These are phyloP conservation scores for Sarcophaga rosellei DNA, from an alignment of 2,888 invertebrate species.

Conservation along the genomic window DNA sequence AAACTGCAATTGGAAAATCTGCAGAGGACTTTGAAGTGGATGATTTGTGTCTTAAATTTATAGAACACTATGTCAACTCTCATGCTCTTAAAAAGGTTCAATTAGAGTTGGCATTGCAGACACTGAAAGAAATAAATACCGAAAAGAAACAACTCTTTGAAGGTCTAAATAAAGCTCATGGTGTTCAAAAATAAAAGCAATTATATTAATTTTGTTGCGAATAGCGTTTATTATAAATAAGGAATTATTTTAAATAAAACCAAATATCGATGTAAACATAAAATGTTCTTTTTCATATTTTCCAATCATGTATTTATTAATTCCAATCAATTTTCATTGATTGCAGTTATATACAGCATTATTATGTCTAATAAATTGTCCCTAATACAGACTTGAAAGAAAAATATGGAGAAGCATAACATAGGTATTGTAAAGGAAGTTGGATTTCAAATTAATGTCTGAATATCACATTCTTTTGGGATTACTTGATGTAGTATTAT, in stretches of 20 bases:
- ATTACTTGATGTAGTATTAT: no score
- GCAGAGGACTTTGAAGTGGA: conserved; percentile 82
- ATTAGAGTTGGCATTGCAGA: conserved; percentile 87
- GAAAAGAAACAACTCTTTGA: conserved; percentile 84
- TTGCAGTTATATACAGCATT: no score
- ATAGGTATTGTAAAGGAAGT: no score
- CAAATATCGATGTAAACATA: not conserved
- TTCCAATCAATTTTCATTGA: no score
- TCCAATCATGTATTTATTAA: no score
- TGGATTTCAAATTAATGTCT: no score
- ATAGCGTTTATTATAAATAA: not conserved
- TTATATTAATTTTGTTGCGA: not conserved
- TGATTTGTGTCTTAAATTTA: conserved; percentile 83
- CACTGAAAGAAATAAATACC: conserved; percentile 86
- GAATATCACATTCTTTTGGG: no score
- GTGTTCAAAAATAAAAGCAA: conserved; percentile 77
- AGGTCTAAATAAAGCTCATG: conserved; percentile 87
- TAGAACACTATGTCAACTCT: conserved; percentile 85
- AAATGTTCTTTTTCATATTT: no score
- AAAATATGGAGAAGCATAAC: no score
- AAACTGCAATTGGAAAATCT: conserved; percentile 83
- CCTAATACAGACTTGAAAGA: no score
- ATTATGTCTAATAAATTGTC: no score
- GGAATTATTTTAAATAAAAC: not conserved
- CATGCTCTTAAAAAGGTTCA: conserved; percentile 86